Evolutionary conservation across 2,113 vertebrate genomes (phyloP), one percentile per base, ranked within the genome.

Genomic region (Alaudala cheleensis): DNA sequence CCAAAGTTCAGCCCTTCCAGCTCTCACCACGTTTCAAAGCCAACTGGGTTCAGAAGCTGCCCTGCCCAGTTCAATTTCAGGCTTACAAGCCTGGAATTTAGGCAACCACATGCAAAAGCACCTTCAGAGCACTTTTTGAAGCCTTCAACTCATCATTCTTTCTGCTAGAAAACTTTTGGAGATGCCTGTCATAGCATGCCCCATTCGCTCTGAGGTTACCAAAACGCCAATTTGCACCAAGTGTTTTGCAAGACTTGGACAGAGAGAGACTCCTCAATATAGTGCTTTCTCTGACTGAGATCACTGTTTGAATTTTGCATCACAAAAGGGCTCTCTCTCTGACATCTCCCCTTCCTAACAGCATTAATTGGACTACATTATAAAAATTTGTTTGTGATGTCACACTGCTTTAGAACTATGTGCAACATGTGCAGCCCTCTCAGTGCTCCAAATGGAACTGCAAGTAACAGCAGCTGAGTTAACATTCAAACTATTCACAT

Each of bases 181-280:
- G 26, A 11, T 1, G 5, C 23, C 29, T 49, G n/a, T 22, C 33
- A 6, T 8, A 39, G 17, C 29, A 23, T 0, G 0, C 65, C 56
- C 24, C 39, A 7, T 33, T 42, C 44, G 45, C 12, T 61, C 24
- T 51, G 33, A 20, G 15, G 20, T 61, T 58, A 29, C 8, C 21
- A 39, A 29, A 51, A 24, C 0, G 3, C 40, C 56, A 29, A 60
- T 17, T 47, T 53, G 8, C 12, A 4, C 5, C 4, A 44, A 73
- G 40, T 16, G 14, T 69, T 86, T 77, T 51, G 40, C 40, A 49
- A 26, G 53, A 14, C 23, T 8, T 25, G 16, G 5, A 39, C 0
- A 1, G 4, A 24, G 7, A 51, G 24, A 71, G 18, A 31, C 16
- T 53, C n/a, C 6, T 40, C 6, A 7, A 16, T 17, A 29, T 0